A percentile compares a stretch with the other conserved stretches of the same genome.
Conservation (phyloP, 2,888 invertebrate species). For the Drosophila peninsularis region DNA sequence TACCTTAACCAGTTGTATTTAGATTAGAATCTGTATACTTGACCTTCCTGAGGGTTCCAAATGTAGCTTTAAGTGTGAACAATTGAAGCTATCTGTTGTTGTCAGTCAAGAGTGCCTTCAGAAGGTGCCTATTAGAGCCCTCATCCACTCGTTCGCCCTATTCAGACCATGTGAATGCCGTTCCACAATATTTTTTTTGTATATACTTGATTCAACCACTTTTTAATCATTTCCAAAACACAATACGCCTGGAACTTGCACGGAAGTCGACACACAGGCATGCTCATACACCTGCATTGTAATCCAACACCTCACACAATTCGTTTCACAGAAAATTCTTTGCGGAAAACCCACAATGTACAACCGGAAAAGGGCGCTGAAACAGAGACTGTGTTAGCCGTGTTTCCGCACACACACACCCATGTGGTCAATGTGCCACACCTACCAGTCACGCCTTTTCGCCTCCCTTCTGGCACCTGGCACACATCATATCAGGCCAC, state of each 20-base stretch:
- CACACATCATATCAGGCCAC: conserved; percentile 32
- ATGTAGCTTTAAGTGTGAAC: background rate
- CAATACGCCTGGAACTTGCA: background rate
- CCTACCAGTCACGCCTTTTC: conserved; percentile 2
- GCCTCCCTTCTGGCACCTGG: conserved; percentile 15
- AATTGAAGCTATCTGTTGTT: background rate
- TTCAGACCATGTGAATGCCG: background rate
- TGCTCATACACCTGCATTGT: conserved; percentile 1
- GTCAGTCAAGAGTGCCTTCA: background rate
- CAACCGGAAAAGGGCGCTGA: conserved; percentile 30
- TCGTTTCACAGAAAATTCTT: conserved; percentile 55
- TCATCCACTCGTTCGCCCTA: background rate
- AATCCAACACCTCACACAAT: conserved; percentile 43
- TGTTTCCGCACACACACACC: conserved; percentile 49
- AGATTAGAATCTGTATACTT: background rate
- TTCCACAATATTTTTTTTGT: background rate
- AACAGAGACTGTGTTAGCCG: conserved; percentile 33
- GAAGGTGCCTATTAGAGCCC: background rate
- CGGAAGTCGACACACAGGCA: background rate
- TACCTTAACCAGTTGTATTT: no score
- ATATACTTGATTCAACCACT: background rate
- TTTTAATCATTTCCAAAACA: conserved; percentile 7
- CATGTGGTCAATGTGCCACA: conserved; percentile 17
- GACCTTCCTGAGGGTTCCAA: background rate
- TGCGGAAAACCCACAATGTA: conserved; percentile 67